These are phyloP conservation scores for Aleiodes leptofemur DNA, from an alignment of 2,888 invertebrate genomes.

Conservation along the genomic window DNA sequence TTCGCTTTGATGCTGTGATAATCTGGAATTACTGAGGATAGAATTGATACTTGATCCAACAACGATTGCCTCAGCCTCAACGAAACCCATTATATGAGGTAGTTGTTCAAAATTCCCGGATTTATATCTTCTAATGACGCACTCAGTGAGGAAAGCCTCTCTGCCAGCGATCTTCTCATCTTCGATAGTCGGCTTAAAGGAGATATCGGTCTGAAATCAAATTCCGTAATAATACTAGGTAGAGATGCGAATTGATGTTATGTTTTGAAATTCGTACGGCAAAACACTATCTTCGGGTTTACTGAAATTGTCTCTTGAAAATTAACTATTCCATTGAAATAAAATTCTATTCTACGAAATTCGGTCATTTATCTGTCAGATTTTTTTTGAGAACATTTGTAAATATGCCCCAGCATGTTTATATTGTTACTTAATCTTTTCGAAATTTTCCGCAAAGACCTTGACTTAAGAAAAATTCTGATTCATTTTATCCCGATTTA, in stretches of 20 bases:
- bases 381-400: no score
- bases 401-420: no score
- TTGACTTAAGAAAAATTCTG: neutral
- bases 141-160: constrained; percentile 26
- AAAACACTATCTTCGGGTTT: no score
- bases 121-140: constrained; percentile 12
- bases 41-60: constrained; percentile 10
- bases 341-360: no score
- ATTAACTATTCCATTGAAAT: no score
- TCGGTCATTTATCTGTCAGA: no score
- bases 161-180: constrained; percentile 46
- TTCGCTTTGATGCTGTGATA: neutral
- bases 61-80: constrained; percentile 2
- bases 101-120: neutral
- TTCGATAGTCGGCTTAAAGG: constrained; percentile 33
- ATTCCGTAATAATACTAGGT: no score
- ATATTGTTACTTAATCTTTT: no score
- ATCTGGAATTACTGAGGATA: constrained; percentile 4
- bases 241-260: no score
- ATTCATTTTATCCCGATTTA: neutral
- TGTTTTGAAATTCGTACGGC: no score
- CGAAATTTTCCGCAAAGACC: no score
- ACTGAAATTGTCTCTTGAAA: no score
- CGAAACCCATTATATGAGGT: constrained; percentile 30
- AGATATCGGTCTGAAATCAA: constrained; percentile 41